A percentile compares a stretch with the other conserved stretches of the same genome.
Conservation (phyloP, 2,888 invertebrate species). For the Drosophila kokeensis region DNA sequence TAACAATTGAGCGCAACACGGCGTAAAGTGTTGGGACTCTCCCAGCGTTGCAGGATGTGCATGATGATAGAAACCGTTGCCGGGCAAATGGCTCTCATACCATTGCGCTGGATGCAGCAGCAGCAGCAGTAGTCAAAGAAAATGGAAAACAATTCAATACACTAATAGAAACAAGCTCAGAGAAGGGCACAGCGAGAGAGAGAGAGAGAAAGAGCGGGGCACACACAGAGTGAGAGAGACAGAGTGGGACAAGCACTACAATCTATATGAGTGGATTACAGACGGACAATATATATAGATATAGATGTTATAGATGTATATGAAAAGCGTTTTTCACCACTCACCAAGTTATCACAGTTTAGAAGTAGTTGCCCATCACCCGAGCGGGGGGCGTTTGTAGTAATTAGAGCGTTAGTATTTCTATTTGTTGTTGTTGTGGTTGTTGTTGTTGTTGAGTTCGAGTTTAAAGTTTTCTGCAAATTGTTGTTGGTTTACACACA, state of each 20-base stretch:
- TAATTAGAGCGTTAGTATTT: conserved; percentile 82
- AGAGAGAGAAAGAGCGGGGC: not conserved
- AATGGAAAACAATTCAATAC: not conserved
- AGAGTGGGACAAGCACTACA: conserved; percentile 30
- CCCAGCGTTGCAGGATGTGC: conserved; percentile 85
- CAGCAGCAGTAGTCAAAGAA: conserved; percentile 36
- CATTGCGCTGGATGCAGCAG: conserved; percentile 86
- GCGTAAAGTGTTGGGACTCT: conserved; percentile 84
- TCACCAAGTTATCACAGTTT: conserved; percentile 85
- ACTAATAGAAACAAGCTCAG: not conserved
- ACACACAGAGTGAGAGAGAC: conserved; percentile 3
- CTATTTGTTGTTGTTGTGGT: conserved; percentile 62
- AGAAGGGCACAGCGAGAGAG: not conserved
- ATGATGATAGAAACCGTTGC: conserved; percentile 87
- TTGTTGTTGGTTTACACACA: conserved; percentile 46
- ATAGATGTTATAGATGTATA: conserved; percentile 4
- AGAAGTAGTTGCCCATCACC: conserved; percentile 84
- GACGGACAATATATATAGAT: conserved; percentile 16
- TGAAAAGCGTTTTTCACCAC: conserved; percentile 68
- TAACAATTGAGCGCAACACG: conserved; percentile 86
- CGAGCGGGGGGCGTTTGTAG: conserved; percentile 82
- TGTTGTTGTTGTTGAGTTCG: conserved; percentile 66
- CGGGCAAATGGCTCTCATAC: conserved; percentile 87
- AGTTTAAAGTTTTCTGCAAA: conserved; percentile 84
- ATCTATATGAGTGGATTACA: conserved; percentile 29